Evolutionary conservation across 2,113 vertebrate genomes (phyloP).

Genomic region (Aix galericulata): DNA sequence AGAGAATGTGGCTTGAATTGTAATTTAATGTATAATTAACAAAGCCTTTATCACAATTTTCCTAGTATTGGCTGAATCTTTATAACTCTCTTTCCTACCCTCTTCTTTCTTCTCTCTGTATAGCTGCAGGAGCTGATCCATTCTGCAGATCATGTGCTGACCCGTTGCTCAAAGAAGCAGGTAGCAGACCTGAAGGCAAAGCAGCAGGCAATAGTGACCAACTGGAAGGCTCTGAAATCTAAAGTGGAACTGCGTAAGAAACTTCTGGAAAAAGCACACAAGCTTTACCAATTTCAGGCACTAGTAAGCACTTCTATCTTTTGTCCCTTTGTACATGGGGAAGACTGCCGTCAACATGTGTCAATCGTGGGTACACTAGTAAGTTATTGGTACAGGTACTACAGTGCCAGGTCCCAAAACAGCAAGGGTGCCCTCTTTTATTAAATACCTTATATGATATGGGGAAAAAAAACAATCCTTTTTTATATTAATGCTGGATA

Average conservation of each 20-base stretch:
- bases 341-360: neutral
- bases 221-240: constrained; percentile 81
- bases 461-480: neutral
- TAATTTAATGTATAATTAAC: neutral
- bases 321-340: fast-evolving
- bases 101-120: neutral
- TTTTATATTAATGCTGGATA: neutral
- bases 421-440: neutral
- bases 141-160: constrained; percentile 60
- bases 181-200: constrained; percentile 70
- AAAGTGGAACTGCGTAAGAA: constrained; percentile 72
- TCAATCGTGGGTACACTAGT: neutral
- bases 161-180: constrained; percentile 66
- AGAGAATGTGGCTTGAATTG: neutral
- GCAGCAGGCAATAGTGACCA: constrained; percentile 80
- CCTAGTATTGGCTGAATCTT: neutral
- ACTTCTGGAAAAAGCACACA: constrained; percentile 73
- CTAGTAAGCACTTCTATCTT: constrained; percentile 69
- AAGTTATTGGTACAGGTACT: neutral
- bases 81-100: neutral
- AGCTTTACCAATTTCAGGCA: constrained; percentile 79
- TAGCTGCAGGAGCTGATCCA: constrained; percentile 88
- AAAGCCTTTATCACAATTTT: neutral
- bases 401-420: neutral
- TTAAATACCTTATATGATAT: neutral